phyloP scores from a whole-genome alignment of 2,113 vertebrate genomes.

The Syngnathus typhle region DNA sequence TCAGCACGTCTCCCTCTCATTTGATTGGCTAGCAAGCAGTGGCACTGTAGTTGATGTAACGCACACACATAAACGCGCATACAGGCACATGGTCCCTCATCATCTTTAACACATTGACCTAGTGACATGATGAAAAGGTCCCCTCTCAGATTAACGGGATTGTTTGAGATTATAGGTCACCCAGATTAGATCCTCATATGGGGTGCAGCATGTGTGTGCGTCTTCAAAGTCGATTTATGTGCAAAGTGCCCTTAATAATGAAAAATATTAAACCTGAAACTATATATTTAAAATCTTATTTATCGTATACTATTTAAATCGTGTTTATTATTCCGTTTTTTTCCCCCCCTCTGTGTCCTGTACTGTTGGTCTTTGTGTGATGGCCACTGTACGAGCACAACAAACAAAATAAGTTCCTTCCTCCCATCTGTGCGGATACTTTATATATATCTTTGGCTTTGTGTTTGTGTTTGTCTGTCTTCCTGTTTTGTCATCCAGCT shows the following conservation, averaged over 20 bases:
- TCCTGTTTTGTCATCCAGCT: slow-evolving; percentile 51
- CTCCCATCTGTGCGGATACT: slow-evolving; percentile 46
- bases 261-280: not conserved
- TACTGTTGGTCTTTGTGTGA: not conserved
- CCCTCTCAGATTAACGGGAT: slow-evolving; percentile 33
- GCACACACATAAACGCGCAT: slow-evolving; percentile 14
- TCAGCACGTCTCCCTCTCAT: slow-evolving; percentile 36
- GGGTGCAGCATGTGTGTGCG: not conserved
- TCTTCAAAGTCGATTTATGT: not conserved
- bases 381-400: slow-evolving; percentile 21
- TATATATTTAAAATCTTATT: too few relatives aligned
- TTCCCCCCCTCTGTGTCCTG: not conserved
- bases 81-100: slow-evolving; percentile 12
- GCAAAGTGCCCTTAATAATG: not conserved
- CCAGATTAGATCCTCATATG: slow-evolving; percentile 7
- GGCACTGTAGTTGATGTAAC: slow-evolving; percentile 15
- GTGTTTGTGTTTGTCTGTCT: slow-evolving; percentile 33
- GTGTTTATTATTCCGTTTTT: not conserved
- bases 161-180: slow-evolving; percentile 20
- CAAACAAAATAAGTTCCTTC: slow-evolving; percentile 15
- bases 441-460: not conserved
- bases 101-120: slow-evolving; percentile 42
- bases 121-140: slow-evolving; percentile 38
- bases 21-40: slow-evolving; percentile 52
- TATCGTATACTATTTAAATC: not conserved